Evolutionary conservation across 2,888 invertebrate species (phyloP).

Genomic region (Ectemnius lituratus): DNA sequence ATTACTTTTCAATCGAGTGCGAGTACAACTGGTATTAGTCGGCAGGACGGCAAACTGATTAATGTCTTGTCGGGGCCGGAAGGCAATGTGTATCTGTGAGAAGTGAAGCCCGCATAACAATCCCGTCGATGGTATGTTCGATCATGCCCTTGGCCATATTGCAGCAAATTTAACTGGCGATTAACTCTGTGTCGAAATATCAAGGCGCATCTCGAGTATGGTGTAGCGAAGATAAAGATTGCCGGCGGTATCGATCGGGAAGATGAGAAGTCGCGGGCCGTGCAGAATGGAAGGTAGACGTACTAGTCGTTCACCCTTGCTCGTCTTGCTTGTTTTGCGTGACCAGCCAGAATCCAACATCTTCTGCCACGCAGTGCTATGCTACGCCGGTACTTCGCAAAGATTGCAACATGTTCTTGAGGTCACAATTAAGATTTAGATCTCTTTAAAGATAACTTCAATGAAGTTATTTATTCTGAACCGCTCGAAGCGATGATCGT

Average conservation of each 20-base stretch:
- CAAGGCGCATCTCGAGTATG: constrained; percentile 33
- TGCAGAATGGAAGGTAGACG: too few species aligned
- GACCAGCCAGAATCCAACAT: background rate
- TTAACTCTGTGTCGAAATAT: constrained; percentile 3
- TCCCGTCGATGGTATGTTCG: too few species aligned
- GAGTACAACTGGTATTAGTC: too few species aligned
- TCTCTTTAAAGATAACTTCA: constrained; percentile 18
- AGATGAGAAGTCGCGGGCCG: constrained; percentile 39
- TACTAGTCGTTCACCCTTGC: background rate
- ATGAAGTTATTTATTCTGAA: constrained; percentile 36
- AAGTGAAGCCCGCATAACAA: too few species aligned
- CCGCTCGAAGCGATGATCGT: constrained; percentile 23
- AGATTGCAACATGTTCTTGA: constrained; percentile 15
- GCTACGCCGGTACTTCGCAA: constrained; percentile 20
- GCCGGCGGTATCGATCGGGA: constrained; percentile 36
- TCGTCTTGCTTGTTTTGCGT: too few species aligned
- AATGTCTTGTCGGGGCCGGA: too few species aligned
- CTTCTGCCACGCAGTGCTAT: background rate
- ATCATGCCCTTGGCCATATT: too few species aligned
- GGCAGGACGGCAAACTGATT: too few species aligned
- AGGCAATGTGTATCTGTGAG: too few species aligned
- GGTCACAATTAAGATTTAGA: constrained; percentile 37
- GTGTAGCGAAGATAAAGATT: constrained; percentile 31
- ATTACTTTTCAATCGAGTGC: too few species aligned
- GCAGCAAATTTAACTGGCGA: too few species aligned